A percentile compares a stretch with the other conserved stretches of the same genome.
Evolutionary conservation across 1,140 invertebrate genomes (phyloP).

Genomic region (Adoxophyes honmai): DNA sequence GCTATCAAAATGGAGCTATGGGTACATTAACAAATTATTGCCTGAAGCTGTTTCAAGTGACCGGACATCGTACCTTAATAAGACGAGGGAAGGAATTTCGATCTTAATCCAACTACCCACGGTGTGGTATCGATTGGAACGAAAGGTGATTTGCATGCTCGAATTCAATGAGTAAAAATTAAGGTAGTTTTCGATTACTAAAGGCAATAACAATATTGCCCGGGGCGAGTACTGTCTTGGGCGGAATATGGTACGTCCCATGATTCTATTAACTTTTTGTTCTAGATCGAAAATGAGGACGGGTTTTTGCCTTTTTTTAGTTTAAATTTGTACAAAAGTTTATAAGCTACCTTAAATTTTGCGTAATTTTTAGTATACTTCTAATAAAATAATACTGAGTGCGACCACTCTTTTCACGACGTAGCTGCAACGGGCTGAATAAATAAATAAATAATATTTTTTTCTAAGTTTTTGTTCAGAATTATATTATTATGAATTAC

Average conservation of each 20-base stretch:
- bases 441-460: too few species aligned
- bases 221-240: constrained; percentile 37
- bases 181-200: constrained; percentile 57
- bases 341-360: too few species aligned
- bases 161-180: constrained; percentile 66
- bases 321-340: too few species aligned
- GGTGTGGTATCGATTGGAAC: constrained; percentile 15
- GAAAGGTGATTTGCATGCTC: constrained; percentile 51
- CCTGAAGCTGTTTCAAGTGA: constrained; percentile 49
- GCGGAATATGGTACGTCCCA: constrained; percentile 34
- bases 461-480: too few species aligned
- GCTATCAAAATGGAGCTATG: constrained; percentile 49
- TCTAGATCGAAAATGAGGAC: too few species aligned
- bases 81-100: constrained; percentile 21
- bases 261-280: not conserved
- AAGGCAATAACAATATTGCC: constrained; percentile 55
- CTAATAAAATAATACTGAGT: too few species aligned
- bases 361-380: too few species aligned
- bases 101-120: constrained; percentile 12
- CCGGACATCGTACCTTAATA: constrained; percentile 47
- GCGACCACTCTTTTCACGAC: too few species aligned
- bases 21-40: constrained; percentile 60
- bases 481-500: too few species aligned
- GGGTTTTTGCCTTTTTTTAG: too few species aligned
- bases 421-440: too few species aligned